Evolutionary conservation across 2,888 invertebrate genomes (phyloP).

Genomic region (Horisme vitalbata): DNA sequence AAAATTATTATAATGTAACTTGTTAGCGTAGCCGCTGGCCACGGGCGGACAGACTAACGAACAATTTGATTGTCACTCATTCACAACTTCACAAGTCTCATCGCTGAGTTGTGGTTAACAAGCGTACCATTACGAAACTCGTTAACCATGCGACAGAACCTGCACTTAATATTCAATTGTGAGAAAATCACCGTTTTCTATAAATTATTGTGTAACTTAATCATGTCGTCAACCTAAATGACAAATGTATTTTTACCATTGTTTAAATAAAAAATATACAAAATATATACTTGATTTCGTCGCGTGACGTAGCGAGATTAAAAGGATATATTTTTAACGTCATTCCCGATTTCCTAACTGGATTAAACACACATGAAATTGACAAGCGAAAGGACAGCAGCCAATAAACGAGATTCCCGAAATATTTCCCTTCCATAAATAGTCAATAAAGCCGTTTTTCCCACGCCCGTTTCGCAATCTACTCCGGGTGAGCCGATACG

Average conservation of each 20-base stretch:
- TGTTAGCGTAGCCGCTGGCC: conserved; percentile 23
- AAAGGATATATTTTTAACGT: conserved; percentile 23
- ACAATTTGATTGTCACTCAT: conserved; percentile 61
- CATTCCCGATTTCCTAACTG: conserved; percentile 42
- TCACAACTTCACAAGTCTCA: conserved; percentile 32
- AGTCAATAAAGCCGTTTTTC: conserved; percentile 61
- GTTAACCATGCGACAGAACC: conserved; percentile 35
- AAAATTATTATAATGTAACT: conserved; percentile 33
- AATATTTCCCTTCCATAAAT: conserved; percentile 63
- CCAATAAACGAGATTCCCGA: conserved; percentile 62
- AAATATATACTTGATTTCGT: conserved; percentile 3
- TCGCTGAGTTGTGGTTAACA: conserved; percentile 43
- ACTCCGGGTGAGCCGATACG: conserved; percentile 53
- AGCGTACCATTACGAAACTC: conserved; percentile 45
- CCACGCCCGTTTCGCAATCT: conserved; percentile 59
- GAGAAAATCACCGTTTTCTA: conserved; percentile 20
- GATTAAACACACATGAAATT: conserved; percentile 54
- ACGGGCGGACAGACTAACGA: conserved; percentile 41
- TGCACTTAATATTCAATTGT: conserved; percentile 28
- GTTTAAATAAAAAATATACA: neutral
- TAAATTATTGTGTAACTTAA: conserved; percentile 22
- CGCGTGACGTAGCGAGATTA: conserved; percentile 14
- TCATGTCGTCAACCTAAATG: conserved; percentile 13
- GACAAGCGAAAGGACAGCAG: conserved; percentile 53
- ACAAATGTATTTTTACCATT: neutral